Percentiles rank a stretch among this genome's conserved stretches.
These are phyloP conservation scores for Archips crataeganus DNA, from an alignment of 2,888 invertebrate genomes.

Conservation along the genomic window DNA sequence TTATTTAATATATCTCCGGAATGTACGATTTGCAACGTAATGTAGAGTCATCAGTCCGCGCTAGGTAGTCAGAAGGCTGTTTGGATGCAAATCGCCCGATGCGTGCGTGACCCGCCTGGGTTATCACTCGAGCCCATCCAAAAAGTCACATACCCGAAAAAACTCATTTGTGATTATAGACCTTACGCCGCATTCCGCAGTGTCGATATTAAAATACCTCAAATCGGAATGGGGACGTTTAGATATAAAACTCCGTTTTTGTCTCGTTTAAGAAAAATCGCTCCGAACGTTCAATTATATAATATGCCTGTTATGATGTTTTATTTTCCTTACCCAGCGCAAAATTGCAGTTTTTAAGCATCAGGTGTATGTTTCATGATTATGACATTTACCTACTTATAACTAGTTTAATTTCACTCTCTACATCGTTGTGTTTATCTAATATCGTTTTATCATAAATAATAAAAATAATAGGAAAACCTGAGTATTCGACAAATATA, in stretches of 20 bases:
- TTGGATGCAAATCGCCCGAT: conserved; percentile 42
- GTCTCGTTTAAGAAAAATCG: conserved; percentile 24
- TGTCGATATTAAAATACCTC: background rate
- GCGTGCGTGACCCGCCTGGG: conserved; percentile 39
- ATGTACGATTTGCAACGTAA: conserved; percentile 38
- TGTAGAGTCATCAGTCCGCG: conserved; percentile 34
- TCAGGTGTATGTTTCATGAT: background rate
- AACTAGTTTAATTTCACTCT: background rate
- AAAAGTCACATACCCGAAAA: conserved; percentile 1
- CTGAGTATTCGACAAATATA: background rate
- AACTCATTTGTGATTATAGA: background rate
- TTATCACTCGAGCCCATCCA: conserved; percentile 1
- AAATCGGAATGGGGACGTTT: background rate
- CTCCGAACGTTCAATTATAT: conserved; percentile 26
- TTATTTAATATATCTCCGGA: conserved; percentile 39
- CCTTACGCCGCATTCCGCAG: conserved; percentile 3
- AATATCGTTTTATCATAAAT: background rate
- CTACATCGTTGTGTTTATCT: background rate
- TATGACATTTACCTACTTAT: background rate
- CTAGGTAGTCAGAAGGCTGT: conserved; percentile 36
- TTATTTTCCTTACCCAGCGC: conserved; percentile 4
- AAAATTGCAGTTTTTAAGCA: background rate
- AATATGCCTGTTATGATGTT: conserved; percentile 24
- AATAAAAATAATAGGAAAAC: background rate
- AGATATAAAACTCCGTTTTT: background rate